phyloP scores from a whole-genome alignment of 2,888 invertebrate species.

The Drosophila parthenogenetica region DNA sequence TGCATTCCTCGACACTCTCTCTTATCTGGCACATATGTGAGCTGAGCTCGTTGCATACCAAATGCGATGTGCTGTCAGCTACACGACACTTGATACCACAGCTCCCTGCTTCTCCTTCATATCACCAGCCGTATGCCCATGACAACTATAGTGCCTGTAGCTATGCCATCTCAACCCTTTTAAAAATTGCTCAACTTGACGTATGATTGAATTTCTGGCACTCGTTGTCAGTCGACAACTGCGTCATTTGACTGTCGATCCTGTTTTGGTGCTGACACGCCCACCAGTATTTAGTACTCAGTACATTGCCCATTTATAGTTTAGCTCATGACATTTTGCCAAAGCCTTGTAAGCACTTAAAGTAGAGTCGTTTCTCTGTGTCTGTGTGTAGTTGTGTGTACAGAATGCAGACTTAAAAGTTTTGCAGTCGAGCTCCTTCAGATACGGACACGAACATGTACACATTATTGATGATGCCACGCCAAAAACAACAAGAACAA shows the following conservation, averaged over 20 bases:
- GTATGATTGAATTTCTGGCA: conserved; percentile 76
- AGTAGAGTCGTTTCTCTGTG: neutral
- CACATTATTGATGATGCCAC: conserved; percentile 67
- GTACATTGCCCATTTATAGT: conserved; percentile 13
- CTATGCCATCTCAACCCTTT: conserved; percentile 31
- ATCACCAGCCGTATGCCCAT: neutral
- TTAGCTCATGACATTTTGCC: conserved; percentile 20
- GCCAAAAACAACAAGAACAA: conserved; percentile 13
- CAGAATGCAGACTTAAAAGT: conserved; percentile 10
- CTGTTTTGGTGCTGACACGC: conserved; percentile 13
- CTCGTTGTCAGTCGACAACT: conserved; percentile 45
- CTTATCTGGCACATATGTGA: neutral
- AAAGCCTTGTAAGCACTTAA: conserved; percentile 14
- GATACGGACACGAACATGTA: conserved; percentile 43
- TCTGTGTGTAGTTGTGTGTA: neutral
- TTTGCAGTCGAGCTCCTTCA: conserved; percentile 26
- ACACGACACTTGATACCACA: conserved; percentile 39
- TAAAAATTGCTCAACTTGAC: conserved; percentile 61
- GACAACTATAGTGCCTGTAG: conserved; percentile 15
- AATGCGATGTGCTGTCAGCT: conserved; percentile 56
- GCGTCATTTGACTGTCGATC: conserved; percentile 18
- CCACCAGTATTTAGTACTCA: neutral
- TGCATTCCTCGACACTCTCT: conserved; percentile 27
- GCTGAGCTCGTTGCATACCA: conserved; percentile 38
- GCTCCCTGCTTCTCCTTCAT: neutral